A percentile compares a stretch with the other conserved stretches of the same genome.
Evolutionary conservation across 2,113 vertebrate genomes (phyloP).

Genomic region (Eupsittula cactorum): DNA sequence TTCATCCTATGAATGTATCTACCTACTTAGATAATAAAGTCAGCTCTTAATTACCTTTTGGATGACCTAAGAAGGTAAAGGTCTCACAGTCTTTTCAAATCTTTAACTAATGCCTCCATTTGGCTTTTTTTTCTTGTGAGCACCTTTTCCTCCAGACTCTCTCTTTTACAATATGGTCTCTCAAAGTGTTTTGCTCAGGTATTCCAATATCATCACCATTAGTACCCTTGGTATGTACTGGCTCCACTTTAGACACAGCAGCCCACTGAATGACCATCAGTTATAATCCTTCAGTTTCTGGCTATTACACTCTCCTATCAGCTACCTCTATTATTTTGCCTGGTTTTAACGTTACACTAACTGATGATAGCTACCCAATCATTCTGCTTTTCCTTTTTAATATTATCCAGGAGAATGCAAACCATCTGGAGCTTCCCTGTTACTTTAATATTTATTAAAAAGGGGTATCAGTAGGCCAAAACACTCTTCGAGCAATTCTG

Average conservation of each 20-base stretch:
- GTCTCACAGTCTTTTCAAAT: neutral
- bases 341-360: neutral
- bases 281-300: fast-evolving
- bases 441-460: neutral
- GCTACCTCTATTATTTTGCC: neutral
- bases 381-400: neutral
- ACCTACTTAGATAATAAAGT: fast-evolving
- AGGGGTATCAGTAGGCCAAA: neutral
- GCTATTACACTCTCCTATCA: neutral
- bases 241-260: neutral
- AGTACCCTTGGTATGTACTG: fast-evolving
- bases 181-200: neutral
- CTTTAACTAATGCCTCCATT: neutral
- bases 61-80: fast-evolving
- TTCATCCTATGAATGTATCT: neutral
- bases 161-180: fast-evolving
- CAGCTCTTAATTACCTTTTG: neutral
- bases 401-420: neutral
- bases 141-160: neutral
- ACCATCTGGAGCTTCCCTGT: neutral
- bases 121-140: neutral
- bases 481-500: neutral
- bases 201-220: neutral
- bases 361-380: neutral
- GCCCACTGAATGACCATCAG: neutral